phyloP scores from a whole-genome alignment of 1,140 invertebrate genomes.

The Carposina sasakii region DNA sequence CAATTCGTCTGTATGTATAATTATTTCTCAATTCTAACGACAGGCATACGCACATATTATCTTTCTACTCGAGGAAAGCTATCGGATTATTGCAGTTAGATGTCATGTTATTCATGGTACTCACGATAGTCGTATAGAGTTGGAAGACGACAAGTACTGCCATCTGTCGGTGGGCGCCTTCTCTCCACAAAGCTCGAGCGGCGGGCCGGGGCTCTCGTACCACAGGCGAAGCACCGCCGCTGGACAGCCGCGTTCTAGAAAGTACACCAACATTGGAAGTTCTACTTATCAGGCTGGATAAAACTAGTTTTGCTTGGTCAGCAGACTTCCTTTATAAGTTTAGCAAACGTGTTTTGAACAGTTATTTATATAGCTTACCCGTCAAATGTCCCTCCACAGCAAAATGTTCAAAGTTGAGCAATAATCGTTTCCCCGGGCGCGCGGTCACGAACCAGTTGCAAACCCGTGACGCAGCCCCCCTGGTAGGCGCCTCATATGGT shows the following conservation, averaged over 20 bases:
- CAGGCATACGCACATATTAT: too few relatives aligned
- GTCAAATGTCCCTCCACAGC: conserved; percentile 90
- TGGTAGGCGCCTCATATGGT: conserved; percentile 85
- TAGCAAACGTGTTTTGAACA: too few relatives aligned
- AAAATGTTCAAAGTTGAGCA: conserved; percentile 91
- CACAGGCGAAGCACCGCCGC: conserved; percentile 91
- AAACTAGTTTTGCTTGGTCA: too few relatives aligned
- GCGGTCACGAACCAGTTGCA: conserved; percentile 96
- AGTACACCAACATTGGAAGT: neutral
- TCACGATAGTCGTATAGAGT: conserved; percentile 86
- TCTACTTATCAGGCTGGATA: too few relatives aligned
- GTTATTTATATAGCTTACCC: conserved; percentile 75
- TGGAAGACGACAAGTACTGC: conserved; percentile 89
- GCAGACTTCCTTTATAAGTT: too few relatives aligned
- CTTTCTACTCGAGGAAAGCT: too few relatives aligned
- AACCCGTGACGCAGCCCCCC: conserved; percentile 83
- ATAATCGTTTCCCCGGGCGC: conserved; percentile 83
- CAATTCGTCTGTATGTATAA: too few relatives aligned
- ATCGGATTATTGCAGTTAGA: too few relatives aligned
- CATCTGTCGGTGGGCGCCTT: conserved; percentile 81
- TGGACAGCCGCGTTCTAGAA: conserved; percentile 87
- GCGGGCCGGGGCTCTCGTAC: conserved; percentile 81
- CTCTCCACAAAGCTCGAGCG: conserved; percentile 92
- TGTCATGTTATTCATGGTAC: too few relatives aligned
- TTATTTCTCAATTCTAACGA: too few relatives aligned